A percentile compares a stretch with the other conserved stretches of the same genome.
phyloP scores from a whole-genome alignment of 2,888 invertebrate species.

The Scaptomyza reducta region DNA sequence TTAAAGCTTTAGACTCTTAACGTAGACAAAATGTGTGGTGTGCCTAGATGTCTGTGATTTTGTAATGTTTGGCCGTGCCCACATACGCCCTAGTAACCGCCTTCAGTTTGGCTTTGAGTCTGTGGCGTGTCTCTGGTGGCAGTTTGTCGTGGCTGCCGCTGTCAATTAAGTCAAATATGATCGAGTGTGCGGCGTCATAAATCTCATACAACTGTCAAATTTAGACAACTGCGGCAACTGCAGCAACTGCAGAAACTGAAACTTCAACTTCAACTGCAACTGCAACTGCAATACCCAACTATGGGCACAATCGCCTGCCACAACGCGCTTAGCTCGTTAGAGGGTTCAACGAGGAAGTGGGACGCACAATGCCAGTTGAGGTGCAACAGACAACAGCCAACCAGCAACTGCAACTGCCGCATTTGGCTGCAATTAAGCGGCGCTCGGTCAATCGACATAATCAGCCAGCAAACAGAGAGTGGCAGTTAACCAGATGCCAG shows the following conservation, averaged over 20 bases:
- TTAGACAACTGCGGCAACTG: constrained; percentile 64
- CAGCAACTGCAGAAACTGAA: constrained; percentile 48
- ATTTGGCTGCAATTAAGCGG: constrained; percentile 58
- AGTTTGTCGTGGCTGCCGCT: constrained; percentile 78
- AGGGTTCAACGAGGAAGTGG: background rate
- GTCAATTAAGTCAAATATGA: constrained; percentile 78
- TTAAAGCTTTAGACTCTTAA: no score
- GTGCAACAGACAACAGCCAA: constrained; percentile 1
- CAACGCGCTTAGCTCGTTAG: background rate
- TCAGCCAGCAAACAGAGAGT: constrained; percentile 42
- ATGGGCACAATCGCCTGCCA: constrained; percentile 33
- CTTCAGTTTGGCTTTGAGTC: constrained; percentile 11
- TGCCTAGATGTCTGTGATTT: no score
- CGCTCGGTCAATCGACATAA: constrained; percentile 55
- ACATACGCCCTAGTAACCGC: constrained; percentile 28
- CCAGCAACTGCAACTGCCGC: constrained; percentile 18
- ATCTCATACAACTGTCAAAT: constrained; percentile 73
- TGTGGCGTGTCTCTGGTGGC: constrained; percentile 56
- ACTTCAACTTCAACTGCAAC: constrained; percentile 50
- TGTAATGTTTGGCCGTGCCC: constrained; percentile 27
- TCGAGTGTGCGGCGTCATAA: constrained; percentile 77
- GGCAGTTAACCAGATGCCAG: constrained; percentile 25
- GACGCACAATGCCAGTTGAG: background rate
- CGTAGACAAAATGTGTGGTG: background rate
- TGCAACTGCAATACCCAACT: constrained; percentile 46